Base-by-base conservation (phyloP, 2,888 invertebrate species). In the Fissipunctia ypsillon region DNA sequence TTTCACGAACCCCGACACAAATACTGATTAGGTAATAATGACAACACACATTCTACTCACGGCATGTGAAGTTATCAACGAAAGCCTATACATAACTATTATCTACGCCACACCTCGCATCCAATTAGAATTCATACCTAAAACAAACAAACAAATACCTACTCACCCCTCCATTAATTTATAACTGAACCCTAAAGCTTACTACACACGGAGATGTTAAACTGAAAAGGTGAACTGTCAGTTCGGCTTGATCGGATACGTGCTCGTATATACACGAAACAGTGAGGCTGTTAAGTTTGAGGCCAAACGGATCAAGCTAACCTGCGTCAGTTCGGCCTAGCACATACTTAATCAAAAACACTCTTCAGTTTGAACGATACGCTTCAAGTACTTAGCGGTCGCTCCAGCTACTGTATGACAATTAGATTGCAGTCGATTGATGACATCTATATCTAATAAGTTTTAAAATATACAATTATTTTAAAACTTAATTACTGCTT, bases 61-160 rank as follows among this genome's bases (percentile, higher is more conserved):
- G 25, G 31, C 45, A 50, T 54, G 52, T 22, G 19, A 54, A 71
- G 57, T 77, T 80, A 66, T 48, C 52, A 66, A 80, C 82, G 63
- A 63, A 69, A 72, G 66, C 78, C 48, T 59, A 38, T 54, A 25
- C 59, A 59, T 22, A 50, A 25, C 28, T n/a, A 50, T 41, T 56
- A 65, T 45, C 64, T 48, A 22, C 69, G 64, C 43, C n/a, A 61
- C 59, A 69, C 61, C 66, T 57, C 57, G n/a, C 50, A 61, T 48
- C 66, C 78, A 73, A 80, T 80, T 78, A 82, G 67, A 73, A 63
- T 50, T 60, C 68, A 57, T 60, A 73, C 56, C 60, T 45, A 35
- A 82, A 75, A 80, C 78, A 80, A 83, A 77, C 73, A 67, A 73
- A 66, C 73, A 63, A 59, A 60, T 52, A 78, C 22, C 41, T 52